Evolutionary conservation across 1,140 invertebrate species (phyloP), one percentile per base, ranked within the genome.

Genomic region (Tetragonula clypearis): DNA sequence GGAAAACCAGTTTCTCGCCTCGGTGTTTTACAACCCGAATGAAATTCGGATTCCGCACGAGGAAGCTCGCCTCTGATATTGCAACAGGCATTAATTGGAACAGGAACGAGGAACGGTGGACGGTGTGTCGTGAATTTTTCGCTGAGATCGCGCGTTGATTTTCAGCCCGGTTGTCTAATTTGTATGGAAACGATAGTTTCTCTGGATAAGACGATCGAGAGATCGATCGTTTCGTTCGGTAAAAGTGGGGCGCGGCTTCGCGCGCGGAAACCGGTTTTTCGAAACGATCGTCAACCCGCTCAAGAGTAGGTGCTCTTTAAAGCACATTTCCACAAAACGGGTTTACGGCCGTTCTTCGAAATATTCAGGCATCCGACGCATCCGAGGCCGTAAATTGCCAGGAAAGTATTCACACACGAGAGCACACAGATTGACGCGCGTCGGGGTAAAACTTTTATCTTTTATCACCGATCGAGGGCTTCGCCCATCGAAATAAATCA

Each of bases 1-100:
- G 82, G 49, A 19, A 23, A 79, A 73, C 75, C 76, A 79, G 76
- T 79, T 73, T 53, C 56, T 23, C 21, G 6, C 8, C 8, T 49
- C 12, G 55, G 30, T 19, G 2, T 58, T 72, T 81, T 8, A 55
- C 65, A 49, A 9, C 8, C 2, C 26, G 35, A 21, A 49, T 72
- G n/a, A 55, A 79, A 79, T 84, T 72, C n/a, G 30, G 19, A 21
- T 30, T 41, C 19, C 2, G 19, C 0, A 53, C 1, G 9, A 1
- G 1, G 65, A 17, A 17, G 6, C 15, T 6, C 3, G n/a, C 12
- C n/a, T 35, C 41, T 15, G 4, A 79, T 49, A 62, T 62, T 26
- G 9, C 23, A 56, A 0, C 26, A 5, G 3, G 21, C 71, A n/a
- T 21, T 35, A 35, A 35, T 35, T n/a, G n/a, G n/a, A n/a, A n/a